Conservation (phyloP, 92 coral and sea anemone species). For the Parazoanthus darwini region DNA sequence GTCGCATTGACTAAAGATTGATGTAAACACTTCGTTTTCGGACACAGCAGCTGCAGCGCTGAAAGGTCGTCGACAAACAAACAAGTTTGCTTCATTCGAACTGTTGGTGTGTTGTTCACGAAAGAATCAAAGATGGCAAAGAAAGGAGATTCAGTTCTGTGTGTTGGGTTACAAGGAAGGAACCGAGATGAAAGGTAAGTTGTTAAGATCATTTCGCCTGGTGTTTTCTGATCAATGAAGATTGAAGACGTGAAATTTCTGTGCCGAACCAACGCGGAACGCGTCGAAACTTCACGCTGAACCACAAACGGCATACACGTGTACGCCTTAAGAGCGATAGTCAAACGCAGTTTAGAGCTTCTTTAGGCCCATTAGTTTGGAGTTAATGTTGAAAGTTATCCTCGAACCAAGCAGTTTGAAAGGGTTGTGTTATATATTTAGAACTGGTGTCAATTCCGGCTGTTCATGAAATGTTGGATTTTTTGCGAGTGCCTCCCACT, state of each 20-base stretch:
- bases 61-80: conserved; percentile 18
- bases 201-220: background rate
- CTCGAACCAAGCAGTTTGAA: background rate
- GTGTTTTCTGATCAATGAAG: background rate
- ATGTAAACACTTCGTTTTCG: conserved; percentile 31
- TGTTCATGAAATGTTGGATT: conserved; percentile 22
- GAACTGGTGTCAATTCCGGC: conserved; percentile 2
- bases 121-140: conserved; percentile 31
- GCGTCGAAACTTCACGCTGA: background rate
- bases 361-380: background rate
- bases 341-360: background rate
- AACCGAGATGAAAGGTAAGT: conserved; percentile 28
- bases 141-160: background rate
- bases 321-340: background rate
- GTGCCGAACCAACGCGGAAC: conserved; percentile 20
- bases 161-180: conserved; percentile 5
- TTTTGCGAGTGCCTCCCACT: conserved; percentile 27
- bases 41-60: conserved; percentile 20
- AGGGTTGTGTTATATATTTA: conserved; percentile 5
- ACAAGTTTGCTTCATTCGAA: background rate
- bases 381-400: background rate
- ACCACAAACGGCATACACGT: conserved; percentile 16
- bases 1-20: conserved; percentile 19
- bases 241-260: conserved; percentile 36
- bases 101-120: conserved; percentile 18